Evolutionary conservation across 2,797 vertebrate genomes (phyloP).

Genomic region (Avahi laniger): DNA sequence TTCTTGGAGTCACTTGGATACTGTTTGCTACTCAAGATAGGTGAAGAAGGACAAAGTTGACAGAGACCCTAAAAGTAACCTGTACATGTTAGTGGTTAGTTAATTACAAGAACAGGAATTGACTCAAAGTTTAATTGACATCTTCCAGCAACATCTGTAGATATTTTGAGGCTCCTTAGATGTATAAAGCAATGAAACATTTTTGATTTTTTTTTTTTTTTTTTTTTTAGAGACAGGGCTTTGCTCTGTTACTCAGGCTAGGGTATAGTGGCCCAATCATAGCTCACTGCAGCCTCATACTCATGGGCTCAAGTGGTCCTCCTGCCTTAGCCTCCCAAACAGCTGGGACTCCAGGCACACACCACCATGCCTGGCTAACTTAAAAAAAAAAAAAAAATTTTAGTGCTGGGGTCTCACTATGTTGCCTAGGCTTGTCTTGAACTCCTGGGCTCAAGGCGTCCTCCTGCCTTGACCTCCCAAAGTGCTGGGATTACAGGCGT

Average conservation of each 20-base stretch:
- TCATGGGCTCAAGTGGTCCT: too few relatives aligned
- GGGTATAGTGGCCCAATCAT: too few relatives aligned
- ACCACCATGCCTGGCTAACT: too few relatives aligned
- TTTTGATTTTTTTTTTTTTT: neutral
- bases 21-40: neutral
- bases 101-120: neutral
- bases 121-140: neutral
- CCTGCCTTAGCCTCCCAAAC: too few relatives aligned
- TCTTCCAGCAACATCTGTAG: neutral
- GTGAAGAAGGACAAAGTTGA: neutral
- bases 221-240: too few relatives aligned
- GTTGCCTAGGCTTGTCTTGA: neutral
- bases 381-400: too few relatives aligned
- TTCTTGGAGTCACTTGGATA: neutral
- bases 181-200: neutral
- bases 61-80: neutral
- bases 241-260: too few relatives aligned
- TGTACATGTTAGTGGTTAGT: neutral
- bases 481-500: too few relatives aligned
- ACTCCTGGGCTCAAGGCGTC: neutral
- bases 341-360: too few relatives aligned
- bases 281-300: too few relatives aligned
- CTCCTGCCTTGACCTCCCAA: neutral
- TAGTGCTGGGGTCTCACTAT: neutral
- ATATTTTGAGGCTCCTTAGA: neutral